A percentile compares a stretch with the other conserved stretches of the same genome.
These are phyloP conservation scores for Atrina japonica DNA, from an alignment of 2,888 invertebrate genomes.

Conservation along the genomic window DNA sequence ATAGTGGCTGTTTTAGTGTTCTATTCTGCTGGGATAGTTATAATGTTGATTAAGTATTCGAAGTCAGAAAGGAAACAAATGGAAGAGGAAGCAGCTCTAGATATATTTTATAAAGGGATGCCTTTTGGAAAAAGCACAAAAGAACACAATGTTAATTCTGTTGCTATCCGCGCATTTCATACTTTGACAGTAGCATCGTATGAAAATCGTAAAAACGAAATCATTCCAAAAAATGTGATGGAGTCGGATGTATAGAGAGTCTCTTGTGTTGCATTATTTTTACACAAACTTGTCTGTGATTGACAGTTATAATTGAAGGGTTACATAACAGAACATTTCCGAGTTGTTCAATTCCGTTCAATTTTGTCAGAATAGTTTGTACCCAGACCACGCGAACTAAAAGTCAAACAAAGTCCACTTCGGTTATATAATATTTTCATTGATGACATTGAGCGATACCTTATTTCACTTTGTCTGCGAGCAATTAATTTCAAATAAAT, in stretches of 20 bases:
- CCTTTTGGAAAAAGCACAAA: conserved; percentile 63
- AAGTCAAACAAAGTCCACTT: too few relatives aligned
- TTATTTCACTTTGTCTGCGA: too few relatives aligned
- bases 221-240: conserved; percentile 22
- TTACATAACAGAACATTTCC: too few relatives aligned
- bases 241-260: conserved; percentile 39
- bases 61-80: conserved; percentile 69
- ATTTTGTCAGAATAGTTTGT: too few relatives aligned
- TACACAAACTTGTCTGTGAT: too few relatives aligned
- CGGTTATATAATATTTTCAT: too few relatives aligned
- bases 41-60: conserved; percentile 73
- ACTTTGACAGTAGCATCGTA: conserved; percentile 58
- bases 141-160: conserved; percentile 69
- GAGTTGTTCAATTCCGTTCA: too few relatives aligned
- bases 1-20: conserved; percentile 71
- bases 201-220: conserved; percentile 28
- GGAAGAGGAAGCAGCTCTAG: conserved; percentile 70
- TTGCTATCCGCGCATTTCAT: conserved; percentile 75
- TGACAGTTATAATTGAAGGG: too few relatives aligned
- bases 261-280: too few relatives aligned
- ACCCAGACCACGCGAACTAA: too few relatives aligned
- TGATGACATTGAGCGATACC: too few relatives aligned
- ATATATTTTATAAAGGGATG: conserved; percentile 73
- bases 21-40: conserved; percentile 71
- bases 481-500: too few relatives aligned